Evolutionary conservation across 2,888 invertebrate species (phyloP).

Genomic region (Stramonita haemastoma): DNA sequence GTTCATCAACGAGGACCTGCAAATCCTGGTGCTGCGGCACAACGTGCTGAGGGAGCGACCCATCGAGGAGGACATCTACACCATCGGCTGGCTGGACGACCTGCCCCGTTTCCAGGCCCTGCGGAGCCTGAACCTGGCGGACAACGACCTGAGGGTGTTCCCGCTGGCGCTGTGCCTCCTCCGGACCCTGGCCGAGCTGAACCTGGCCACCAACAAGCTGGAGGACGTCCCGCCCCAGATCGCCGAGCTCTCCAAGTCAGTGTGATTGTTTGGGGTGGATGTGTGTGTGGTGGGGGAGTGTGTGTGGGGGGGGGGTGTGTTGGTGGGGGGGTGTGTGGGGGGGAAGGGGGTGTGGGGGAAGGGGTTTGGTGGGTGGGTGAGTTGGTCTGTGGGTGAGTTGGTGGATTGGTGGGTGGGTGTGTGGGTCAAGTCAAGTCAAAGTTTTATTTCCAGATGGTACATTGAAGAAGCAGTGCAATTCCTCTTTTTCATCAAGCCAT

Average conservation of each 20-base stretch:
- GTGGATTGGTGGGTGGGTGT: neutral
- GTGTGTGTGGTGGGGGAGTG: neutral
- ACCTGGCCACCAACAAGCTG: conserved; percentile 76
- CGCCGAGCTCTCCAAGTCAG: conserved; percentile 70
- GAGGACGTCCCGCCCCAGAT: conserved; percentile 74
- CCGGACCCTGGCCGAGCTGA: conserved; percentile 74
- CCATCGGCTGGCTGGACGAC: conserved; percentile 78
- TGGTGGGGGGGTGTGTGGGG: neutral
- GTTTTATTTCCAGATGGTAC: too few species aligned
- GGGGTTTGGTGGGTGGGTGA: neutral
- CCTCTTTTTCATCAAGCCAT: too few species aligned
- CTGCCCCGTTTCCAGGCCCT: conserved; percentile 75
- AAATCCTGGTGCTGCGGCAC: conserved; percentile 77
- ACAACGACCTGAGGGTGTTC: conserved; percentile 77
- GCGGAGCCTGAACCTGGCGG: conserved; percentile 77
- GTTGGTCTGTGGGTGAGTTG: neutral
- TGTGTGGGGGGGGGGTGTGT: neutral
- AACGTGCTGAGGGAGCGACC: conserved; percentile 77
- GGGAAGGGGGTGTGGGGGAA: neutral
- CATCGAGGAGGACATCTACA: conserved; percentile 76
- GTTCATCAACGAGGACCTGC: conserved; percentile 76
- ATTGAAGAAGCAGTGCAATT: too few species aligned
- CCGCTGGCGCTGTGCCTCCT: conserved; percentile 76
- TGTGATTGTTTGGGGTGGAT: neutral
- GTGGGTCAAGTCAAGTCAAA: too few species aligned